These are phyloP conservation scores for Craseonycteris thonglongyai DNA, from an alignment of 2,113 vertebrate genomes.

Conservation along the genomic window DNA sequence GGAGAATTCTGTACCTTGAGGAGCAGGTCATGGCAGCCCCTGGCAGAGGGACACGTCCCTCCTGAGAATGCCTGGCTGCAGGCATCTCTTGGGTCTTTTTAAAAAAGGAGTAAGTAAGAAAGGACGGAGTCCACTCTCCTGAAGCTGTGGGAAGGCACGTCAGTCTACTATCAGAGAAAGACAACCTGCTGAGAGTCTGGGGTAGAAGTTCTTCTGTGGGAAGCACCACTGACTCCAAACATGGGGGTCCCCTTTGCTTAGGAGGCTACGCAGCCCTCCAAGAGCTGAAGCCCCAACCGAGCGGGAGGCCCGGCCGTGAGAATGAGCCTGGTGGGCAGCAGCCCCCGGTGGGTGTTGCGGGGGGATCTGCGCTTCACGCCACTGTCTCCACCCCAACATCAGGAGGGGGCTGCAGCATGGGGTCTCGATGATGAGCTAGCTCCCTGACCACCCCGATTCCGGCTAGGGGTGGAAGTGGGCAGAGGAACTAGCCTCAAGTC, in stretches of 20 bases:
- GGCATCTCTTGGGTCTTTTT: not conserved
- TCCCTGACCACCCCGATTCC: not conserved
- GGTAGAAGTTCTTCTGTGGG: not conserved
- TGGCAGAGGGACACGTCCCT: not conserved
- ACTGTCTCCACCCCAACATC: too few relatives aligned
- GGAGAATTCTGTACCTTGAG: not conserved
- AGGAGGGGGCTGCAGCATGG: not conserved
- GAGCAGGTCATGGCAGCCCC: not conserved
- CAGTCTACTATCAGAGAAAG: not conserved
- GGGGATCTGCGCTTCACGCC: accelerated
- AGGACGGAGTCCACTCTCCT: not conserved
- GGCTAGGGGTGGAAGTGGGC: not conserved
- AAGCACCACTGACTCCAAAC: not conserved
- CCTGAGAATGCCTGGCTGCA: not conserved
- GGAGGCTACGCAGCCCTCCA: not conserved
- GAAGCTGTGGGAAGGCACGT: not conserved
- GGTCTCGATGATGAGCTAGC: accelerated
- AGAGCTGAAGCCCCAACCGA: not conserved
- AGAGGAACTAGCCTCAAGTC: not conserved
- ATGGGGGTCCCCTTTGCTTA: not conserved
- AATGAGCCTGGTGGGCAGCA: not conserved
- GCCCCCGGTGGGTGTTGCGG: accelerated
- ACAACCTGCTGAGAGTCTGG: not conserved
- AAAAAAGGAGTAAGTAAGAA: not conserved
- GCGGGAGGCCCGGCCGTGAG: not conserved